Evolutionary conservation across 2,888 invertebrate genomes (phyloP).

Genomic region (Dioctria rufipes): DNA sequence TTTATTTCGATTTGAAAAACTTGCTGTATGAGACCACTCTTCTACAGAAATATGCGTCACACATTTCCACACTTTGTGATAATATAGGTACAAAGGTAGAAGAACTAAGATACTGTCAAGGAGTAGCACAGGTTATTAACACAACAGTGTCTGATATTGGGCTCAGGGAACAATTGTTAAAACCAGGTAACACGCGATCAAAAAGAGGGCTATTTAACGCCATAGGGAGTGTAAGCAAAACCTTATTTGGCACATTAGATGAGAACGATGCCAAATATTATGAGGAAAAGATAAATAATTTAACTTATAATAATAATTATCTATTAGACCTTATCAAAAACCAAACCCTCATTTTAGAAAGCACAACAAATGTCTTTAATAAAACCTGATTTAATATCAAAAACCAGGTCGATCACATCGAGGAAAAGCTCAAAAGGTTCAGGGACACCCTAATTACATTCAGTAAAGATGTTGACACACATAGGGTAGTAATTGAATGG

Average conservation of each 20-base stretch:
- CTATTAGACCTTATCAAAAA: neutral
- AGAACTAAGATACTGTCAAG: neutral
- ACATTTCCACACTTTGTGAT: too few relatives aligned
- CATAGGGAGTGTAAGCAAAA: neutral
- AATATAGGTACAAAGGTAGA: neutral
- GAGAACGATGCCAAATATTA: neutral
- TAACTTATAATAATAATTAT: neutral
- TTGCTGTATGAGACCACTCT: too few relatives aligned
- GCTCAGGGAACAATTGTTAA: conserved; percentile 2
- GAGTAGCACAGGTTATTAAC: neutral
- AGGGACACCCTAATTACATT: too few relatives aligned
- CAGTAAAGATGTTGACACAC: too few relatives aligned
- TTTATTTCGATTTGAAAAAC: too few relatives aligned
- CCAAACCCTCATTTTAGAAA: neutral
- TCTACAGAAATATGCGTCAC: too few relatives aligned
- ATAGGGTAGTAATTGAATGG: too few relatives aligned
- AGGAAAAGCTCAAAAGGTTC: too few relatives aligned
- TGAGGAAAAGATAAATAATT: neutral
- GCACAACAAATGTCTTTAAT: neutral
- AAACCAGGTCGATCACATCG: neutral
- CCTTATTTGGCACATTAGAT: neutral
- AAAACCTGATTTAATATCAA: neutral
- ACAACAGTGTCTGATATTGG: neutral
- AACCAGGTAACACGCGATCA: neutral
- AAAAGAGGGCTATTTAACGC: neutral